These are phyloP conservation scores for Polypedilum pembai DNA, from an alignment of 1,140 invertebrate species.

Conservation along the genomic window DNA sequence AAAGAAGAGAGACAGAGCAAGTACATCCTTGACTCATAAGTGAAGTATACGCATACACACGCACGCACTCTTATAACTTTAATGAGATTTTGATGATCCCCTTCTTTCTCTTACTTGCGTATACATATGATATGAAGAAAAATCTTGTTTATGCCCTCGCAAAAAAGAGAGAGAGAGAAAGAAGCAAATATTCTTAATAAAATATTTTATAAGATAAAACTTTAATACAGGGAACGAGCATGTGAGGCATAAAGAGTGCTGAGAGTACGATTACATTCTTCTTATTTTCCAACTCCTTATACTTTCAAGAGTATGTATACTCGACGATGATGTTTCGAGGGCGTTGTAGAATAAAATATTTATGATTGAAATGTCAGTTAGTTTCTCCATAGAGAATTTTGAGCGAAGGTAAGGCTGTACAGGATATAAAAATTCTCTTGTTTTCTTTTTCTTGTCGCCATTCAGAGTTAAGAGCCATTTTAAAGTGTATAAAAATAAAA, in stretches of 20 bases:
- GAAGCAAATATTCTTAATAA: slow-evolving; percentile 21
- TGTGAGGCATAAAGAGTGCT: not conserved
- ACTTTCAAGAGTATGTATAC: not conserved
- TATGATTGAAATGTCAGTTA: slow-evolving; percentile 18
- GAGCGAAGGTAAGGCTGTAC: not conserved
- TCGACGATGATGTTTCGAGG: not conserved
- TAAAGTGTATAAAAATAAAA: not conserved
- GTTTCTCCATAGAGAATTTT: not conserved
- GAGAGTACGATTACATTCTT: not conserved
- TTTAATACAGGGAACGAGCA: not conserved
- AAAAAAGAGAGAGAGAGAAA: not conserved
- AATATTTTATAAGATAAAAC: slow-evolving; percentile 23
- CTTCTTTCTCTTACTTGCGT: not conserved
- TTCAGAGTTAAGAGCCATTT: not conserved
- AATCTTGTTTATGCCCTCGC: not conserved
- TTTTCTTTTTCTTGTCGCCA: not conserved
- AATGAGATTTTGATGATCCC: slow-evolving; percentile 28
- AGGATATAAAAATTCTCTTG: not conserved
- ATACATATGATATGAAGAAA: too few relatives aligned
- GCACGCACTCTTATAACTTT: not conserved
- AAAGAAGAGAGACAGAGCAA: too few relatives aligned
- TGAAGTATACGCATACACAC: not conserved
- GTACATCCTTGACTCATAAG: not conserved
- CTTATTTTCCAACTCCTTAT: slow-evolving; percentile 1
- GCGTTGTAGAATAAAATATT: not conserved